Percentiles rank a stretch among this genome's conserved stretches.
These are phyloP conservation scores for Anadara kagoshimensis DNA, from an alignment of 1,140 invertebrate genomes.

Conservation along the genomic window DNA sequence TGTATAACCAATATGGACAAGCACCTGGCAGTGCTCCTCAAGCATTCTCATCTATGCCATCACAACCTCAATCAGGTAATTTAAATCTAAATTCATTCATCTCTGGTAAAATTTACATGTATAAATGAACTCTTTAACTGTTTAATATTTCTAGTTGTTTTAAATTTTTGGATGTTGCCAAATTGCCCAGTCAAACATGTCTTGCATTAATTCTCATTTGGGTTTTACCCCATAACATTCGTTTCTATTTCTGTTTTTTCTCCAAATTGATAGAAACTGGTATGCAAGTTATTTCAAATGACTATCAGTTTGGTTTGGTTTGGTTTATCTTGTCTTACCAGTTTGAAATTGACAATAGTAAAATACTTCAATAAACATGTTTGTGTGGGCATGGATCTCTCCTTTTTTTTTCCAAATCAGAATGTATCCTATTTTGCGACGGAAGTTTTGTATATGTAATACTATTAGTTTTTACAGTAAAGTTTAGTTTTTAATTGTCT, in stretches of 20 bases:
- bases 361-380: too few species aligned
- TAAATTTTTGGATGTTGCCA: neutral
- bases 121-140: too few species aligned
- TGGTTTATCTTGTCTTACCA: too few species aligned
- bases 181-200: neutral
- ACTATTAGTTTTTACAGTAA: too few species aligned
- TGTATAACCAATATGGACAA: conserved; percentile 57
- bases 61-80: conserved; percentile 36
- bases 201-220: neutral
- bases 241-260: too few species aligned
- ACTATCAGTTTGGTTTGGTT: too few species aligned
- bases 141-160: neutral
- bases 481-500: too few species aligned
- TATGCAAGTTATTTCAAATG: too few species aligned
- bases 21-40: conserved; percentile 28
- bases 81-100: neutral
- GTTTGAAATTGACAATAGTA: too few species aligned
- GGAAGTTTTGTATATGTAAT: neutral
- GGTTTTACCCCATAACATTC: neutral
- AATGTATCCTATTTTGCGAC: neutral
- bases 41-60: conserved; percentile 36
- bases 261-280: too few species aligned
- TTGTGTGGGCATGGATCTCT: too few species aligned
- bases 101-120: neutral
- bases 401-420: too few species aligned